A percentile compares a stretch with the other conserved stretches of the same genome.
Conservation (phyloP, 2,888 invertebrate genomes). For the Psylliodes chrysocephalus region DNA sequence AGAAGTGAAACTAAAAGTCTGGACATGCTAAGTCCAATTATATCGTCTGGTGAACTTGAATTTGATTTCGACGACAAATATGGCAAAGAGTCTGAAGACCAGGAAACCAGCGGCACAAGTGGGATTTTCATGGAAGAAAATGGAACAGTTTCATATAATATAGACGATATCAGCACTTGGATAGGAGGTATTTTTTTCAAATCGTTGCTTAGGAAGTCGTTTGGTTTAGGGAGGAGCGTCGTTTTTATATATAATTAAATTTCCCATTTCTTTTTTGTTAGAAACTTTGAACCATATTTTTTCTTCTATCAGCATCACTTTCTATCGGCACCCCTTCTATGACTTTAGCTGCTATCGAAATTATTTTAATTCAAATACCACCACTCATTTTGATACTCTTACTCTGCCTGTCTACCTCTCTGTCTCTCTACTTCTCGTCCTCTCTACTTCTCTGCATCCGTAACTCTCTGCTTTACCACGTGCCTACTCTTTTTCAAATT, state of each 20-base stretch:
- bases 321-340: no score
- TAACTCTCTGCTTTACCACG: no score
- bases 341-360: no score
- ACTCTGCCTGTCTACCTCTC: no score
- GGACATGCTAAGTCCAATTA: slow-evolving; percentile 69
- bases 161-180: slow-evolving; percentile 75
- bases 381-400: no score
- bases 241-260: no score
- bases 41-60: slow-evolving; percentile 60
- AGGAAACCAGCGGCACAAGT: slow-evolving; percentile 10
- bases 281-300: background rate
- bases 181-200: slow-evolving; percentile 71
- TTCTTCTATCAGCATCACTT: background rate
- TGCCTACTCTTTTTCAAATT: no score
- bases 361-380: no score
- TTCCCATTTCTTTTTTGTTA: background rate
- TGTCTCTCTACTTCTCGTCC: no score
- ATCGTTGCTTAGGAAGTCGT: no score
- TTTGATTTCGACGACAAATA: slow-evolving; percentile 15
- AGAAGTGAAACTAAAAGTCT: slow-evolving; percentile 63
- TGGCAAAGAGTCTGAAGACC: background rate
- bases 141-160: slow-evolving; percentile 58
- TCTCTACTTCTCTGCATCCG: no score
- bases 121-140: slow-evolving; percentile 23
- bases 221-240: no score